phyloP scores from a whole-genome alignment of 1,140 invertebrate genomes.

The Daktulosphaira vitifoliae region DNA sequence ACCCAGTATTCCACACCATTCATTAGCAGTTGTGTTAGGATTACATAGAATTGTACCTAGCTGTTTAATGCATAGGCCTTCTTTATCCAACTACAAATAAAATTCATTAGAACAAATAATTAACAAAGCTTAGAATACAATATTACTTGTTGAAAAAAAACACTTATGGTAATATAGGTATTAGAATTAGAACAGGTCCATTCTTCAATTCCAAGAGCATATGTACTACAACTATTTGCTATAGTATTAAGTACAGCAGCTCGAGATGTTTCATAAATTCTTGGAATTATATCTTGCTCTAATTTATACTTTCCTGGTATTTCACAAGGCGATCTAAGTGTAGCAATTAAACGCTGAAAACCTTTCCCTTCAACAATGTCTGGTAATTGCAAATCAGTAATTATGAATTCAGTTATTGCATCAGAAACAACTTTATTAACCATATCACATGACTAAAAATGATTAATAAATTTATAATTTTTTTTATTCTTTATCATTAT shows the following conservation, averaged over 20 bases:
- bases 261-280: conserved; percentile 45
- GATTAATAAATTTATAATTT: not conserved
- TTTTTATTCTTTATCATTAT: too few relatives aligned
- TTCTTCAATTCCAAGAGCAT: conserved; percentile 44
- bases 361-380: conserved; percentile 48
- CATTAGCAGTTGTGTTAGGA: conserved; percentile 35
- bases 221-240: conserved; percentile 14
- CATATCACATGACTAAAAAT: conserved; percentile 4
- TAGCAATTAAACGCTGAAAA: conserved; percentile 47
- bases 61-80: conserved; percentile 37
- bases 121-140: conserved; percentile 37
- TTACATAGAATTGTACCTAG: conserved; percentile 38
- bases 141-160: conserved; percentile 46
- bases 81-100: conserved; percentile 35
- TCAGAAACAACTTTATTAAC: conserved; percentile 39
- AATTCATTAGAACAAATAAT: conserved; percentile 21
- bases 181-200: conserved; percentile 47
- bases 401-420: conserved; percentile 47
- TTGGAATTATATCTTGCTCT: conserved; percentile 48
- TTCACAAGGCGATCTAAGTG: conserved; percentile 48
- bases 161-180: conserved; percentile 45
- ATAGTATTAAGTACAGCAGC: conserved; percentile 41
- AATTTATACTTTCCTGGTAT: conserved; percentile 48
- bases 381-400: conserved; percentile 47
- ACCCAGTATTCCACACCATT: conserved; percentile 45